phyloP scores from a whole-genome alignment of 2,888 invertebrate species.

The Hipparchia sbordonii region DNA sequence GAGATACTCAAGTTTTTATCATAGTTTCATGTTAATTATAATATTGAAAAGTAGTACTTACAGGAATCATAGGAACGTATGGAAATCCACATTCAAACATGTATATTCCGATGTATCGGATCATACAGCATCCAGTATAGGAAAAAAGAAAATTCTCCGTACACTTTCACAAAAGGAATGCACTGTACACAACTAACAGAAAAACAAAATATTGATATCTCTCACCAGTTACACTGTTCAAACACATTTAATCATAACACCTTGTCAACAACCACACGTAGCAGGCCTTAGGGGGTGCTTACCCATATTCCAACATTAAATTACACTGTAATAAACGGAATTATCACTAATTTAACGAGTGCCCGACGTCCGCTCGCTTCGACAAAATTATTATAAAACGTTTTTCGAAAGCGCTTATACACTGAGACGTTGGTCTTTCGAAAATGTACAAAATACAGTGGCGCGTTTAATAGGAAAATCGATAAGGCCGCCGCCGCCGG shows the following conservation, averaged over 20 bases:
- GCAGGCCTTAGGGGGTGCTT: constrained; percentile 62
- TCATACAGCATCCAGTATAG: constrained; percentile 63
- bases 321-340: constrained; percentile 79
- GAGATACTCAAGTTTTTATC: background rate
- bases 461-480: constrained; percentile 80
- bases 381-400: constrained; percentile 76
- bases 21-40: background rate
- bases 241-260: constrained; percentile 59
- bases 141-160: constrained; percentile 66
- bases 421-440: constrained; percentile 73
- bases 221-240: constrained; percentile 48
- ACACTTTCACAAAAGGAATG: constrained; percentile 65
- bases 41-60: constrained; percentile 36
- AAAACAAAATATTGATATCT: constrained; percentile 66
- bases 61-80: constrained; percentile 35
- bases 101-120: constrained; percentile 28
- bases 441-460: constrained; percentile 78
- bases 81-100: constrained; percentile 32
- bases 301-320: constrained; percentile 78
- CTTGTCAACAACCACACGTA: constrained; percentile 57
- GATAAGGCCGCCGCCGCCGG: constrained; percentile 75
- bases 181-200: constrained; percentile 52
- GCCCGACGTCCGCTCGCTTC: constrained; percentile 73
- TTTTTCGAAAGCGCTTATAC: constrained; percentile 81
- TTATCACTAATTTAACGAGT: constrained; percentile 80